Percentiles rank a stretch among this genome's conserved stretches.
These are phyloP conservation scores for Luehdorfia chinensis DNA, from an alignment of 1,140 invertebrate species.

Conservation along the genomic window DNA sequence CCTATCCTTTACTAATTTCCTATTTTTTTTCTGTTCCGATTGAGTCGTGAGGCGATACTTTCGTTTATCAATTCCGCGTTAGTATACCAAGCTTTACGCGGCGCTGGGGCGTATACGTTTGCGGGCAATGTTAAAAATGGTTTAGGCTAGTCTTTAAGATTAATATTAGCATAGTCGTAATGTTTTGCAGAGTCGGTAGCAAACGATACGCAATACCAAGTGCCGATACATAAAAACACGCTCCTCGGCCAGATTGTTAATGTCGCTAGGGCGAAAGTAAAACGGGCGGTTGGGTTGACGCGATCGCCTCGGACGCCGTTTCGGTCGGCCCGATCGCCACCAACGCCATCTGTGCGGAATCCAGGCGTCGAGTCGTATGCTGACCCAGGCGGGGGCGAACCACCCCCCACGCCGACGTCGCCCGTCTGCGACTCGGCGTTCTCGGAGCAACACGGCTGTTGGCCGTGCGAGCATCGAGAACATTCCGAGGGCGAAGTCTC, in stretches of 20 bases:
- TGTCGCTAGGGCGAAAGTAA: slow-evolving; percentile 44
- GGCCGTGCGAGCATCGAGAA: slow-evolving; percentile 66
- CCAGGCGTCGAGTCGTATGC: slow-evolving; percentile 67
- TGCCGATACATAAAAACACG: slow-evolving; percentile 29
- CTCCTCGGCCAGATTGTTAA: slow-evolving; percentile 37
- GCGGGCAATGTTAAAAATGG: not conserved
- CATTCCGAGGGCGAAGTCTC: slow-evolving; percentile 50
- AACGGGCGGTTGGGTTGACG: slow-evolving; percentile 33
- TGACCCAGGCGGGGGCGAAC: slow-evolving; percentile 66
- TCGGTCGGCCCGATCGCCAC: slow-evolving; percentile 31
- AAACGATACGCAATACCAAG: slow-evolving; percentile 35
- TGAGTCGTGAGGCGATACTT: slow-evolving; percentile 35
- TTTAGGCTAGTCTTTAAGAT: slow-evolving; percentile 22
- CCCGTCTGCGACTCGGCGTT: slow-evolving; percentile 72
- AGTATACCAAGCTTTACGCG: slow-evolving; percentile 18
- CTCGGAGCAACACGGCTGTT: slow-evolving; percentile 78
- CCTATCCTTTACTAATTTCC: slow-evolving; percentile 54
- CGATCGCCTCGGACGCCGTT: slow-evolving; percentile 28
- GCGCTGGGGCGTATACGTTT: not conserved
- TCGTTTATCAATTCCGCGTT: slow-evolving; percentile 24
- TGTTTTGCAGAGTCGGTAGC: slow-evolving; percentile 44
- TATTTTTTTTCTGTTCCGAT: slow-evolving; percentile 37
- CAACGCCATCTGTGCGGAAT: slow-evolving; percentile 40
- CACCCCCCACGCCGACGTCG: slow-evolving; percentile 63
- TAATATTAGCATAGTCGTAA: slow-evolving; percentile 26